Base-by-base conservation (phyloP, 2,888 invertebrate species). In the Conchocele bisecta region DNA sequence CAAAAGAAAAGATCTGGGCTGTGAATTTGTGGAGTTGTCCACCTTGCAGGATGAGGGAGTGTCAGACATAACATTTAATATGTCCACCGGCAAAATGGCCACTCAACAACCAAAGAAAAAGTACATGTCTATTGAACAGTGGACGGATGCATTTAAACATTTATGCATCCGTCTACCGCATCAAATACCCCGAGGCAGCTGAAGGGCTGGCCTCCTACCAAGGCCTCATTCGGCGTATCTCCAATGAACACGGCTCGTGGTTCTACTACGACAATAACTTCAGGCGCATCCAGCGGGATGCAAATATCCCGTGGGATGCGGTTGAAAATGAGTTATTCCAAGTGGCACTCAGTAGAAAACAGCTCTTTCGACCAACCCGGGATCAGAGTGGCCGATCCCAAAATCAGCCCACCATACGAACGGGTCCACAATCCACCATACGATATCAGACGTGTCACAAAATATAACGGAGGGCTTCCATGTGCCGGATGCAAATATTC, bases 21-120 rank as follows among this genome's bases (percentile, higher is more conserved):
- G 33, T 35, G 51, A 29, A 51, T 51, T 51, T 51, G 33, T 51
- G 17, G 51, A 51, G 51, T 31, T 51, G 51, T 51, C 51, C 46
- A 51, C 51, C 17, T 13, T 51, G 51, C 51, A 51, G 33, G 51
- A 51, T 31, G 51, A 51, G 31, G 51, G 35, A 22, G 20, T 22
- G 3, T 31, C 31, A 7, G 51, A 51, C 13, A 5, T 51, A 33
- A 24, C 9, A 5, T 51, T 51, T 13, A 51, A 51, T 33, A 33
- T 51, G 11, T 20, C 20, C 17, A 51, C 51, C 13, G 51, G 51
- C 31, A 33, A 29, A 13, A 13, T 51, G 2, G 17, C 51, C 2
- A 9, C 51, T 2, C 13, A 5, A 20, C 2, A 31, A n/a, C n/a
- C 51, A n/a, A 51, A 51, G 17, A 51, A 51, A 33, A 51, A 51